phyloP scores from a whole-genome alignment of 2,113 vertebrate species.

The Chunga burmeisteri region DNA sequence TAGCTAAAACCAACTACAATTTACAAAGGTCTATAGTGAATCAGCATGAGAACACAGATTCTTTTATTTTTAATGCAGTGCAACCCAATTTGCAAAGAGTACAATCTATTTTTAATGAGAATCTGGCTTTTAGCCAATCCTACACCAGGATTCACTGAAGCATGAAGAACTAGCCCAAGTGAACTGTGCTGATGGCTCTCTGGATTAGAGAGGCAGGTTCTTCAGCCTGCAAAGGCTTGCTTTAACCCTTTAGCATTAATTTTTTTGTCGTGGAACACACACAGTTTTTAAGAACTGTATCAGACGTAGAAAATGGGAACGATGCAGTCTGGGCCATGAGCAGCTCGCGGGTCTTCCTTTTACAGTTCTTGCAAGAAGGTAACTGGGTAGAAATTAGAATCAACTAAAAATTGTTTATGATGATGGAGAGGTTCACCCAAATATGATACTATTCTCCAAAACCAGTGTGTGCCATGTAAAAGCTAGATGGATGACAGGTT shows the following conservation, averaged over 20 bases:
- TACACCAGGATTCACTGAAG: not conserved
- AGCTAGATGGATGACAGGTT: not conserved
- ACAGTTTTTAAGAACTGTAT: not conserved
- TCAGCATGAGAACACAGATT: not conserved
- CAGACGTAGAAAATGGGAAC: not conserved
- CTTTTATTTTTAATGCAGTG: slow-evolving; percentile 39
- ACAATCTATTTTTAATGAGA: slow-evolving; percentile 54
- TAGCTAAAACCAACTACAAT: slow-evolving; percentile 3
- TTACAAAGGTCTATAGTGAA: not conserved
- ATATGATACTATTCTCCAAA: not conserved
- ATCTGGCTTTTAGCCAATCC: slow-evolving; percentile 46
- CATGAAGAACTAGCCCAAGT: slow-evolving; percentile 5
- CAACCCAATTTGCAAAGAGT: not conserved
- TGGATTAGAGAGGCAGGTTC: not conserved
- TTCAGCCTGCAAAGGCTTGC: not conserved
- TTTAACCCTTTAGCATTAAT: not conserved
- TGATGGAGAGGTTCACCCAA: not conserved
- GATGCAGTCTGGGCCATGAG: not conserved
- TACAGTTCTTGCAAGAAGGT: not conserved
- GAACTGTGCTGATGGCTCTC: not conserved
- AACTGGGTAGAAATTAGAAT: not conserved
- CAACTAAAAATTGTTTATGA: not conserved
- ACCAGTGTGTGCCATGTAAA: not conserved
- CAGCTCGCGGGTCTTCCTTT: not conserved
- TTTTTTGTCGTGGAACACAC: not conserved